Base-by-base conservation (phyloP, 2,113 vertebrate species). In the Cyprinodon brontotheroides region DNA sequence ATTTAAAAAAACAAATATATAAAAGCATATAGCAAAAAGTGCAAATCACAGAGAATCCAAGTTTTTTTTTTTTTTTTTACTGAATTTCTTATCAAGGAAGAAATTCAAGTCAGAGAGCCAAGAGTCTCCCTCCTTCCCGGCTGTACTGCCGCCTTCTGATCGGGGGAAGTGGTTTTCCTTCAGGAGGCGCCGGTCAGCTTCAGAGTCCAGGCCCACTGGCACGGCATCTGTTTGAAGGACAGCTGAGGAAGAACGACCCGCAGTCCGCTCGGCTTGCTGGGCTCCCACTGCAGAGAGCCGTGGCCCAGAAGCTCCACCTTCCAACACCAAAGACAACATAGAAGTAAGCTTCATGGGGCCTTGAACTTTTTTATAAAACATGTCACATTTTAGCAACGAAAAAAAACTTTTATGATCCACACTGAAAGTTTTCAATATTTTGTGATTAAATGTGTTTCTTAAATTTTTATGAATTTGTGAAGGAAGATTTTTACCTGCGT, bases 151-250 rank as follows among this genome's bases (percentile, higher is more conserved):
- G n/a, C 41, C 50, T 73, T 64, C 59, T 76, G 69, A 41, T 57
- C 43, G 37, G 14, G 45, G 65, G 79, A 67, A 70, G 6, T 4
- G 1, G 72, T 63, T 68, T 68, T 70, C 48, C 67, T 75, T 82
- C 83, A 95, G 5, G 63, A 77, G 68, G 93, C 64, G 0, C 91
- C 90, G 1, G 86, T 96, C 72, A 99, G 85, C 69, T 72, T 93
- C 53, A 99, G 88, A 1, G 94, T 92, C 98, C 98, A 99, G 75
- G 92, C 97, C 97, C 97, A 99, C 61, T 92, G 92, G 80, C 94
- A 96, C 0, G 97, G 96, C 92, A 96, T 81, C 91, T 96, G 93
- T 75, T 70, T 80, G 59, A 88, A 53, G 48, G 90, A 90, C 62
- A 97, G 84, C 0, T 45, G 86, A 17, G 97, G 97, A 72, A 97